Percentiles rank a stretch among this genome's conserved stretches.
phyloP scores from a whole-genome alignment of 1,140 invertebrate genomes.

The Micrasema longulum region DNA sequence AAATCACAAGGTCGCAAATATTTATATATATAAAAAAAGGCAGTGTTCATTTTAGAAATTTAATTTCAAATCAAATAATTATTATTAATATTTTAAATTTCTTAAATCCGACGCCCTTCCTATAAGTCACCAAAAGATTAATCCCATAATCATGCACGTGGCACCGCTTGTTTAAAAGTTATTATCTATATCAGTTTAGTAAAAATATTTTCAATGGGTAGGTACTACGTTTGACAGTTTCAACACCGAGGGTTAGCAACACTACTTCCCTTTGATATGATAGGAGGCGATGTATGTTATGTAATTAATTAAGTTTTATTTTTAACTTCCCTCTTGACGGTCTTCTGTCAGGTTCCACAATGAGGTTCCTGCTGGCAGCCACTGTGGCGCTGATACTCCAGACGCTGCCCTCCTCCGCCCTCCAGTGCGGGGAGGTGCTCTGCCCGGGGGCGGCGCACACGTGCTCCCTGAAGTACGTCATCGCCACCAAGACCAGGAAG shows the following conservation, averaged over 20 bases:
- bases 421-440: constrained; percentile 46
- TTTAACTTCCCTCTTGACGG: background rate
- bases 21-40: no score
- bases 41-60: no score
- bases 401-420: background rate
- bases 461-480: constrained; percentile 47
- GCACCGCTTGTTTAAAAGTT: no score
- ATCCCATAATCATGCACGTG: no score
- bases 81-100: background rate
- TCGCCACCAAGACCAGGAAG: constrained; percentile 42
- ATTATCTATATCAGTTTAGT: background rate
- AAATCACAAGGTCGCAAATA: no score
- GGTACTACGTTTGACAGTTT: no score
- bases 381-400: constrained; percentile 6
- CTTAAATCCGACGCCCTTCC: background rate
- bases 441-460: constrained; percentile 43
- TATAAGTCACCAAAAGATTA: no score
- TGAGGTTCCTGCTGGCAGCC: constrained; percentile 17
- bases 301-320: background rate
- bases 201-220: background rate
- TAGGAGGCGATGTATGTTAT: background rate
- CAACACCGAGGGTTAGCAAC: no score
- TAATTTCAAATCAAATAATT: background rate
- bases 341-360: background rate
- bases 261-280: background rate